Base-by-base conservation (phyloP, 2,113 vertebrate species). In the Mesembrinibis cayennensis region DNA sequence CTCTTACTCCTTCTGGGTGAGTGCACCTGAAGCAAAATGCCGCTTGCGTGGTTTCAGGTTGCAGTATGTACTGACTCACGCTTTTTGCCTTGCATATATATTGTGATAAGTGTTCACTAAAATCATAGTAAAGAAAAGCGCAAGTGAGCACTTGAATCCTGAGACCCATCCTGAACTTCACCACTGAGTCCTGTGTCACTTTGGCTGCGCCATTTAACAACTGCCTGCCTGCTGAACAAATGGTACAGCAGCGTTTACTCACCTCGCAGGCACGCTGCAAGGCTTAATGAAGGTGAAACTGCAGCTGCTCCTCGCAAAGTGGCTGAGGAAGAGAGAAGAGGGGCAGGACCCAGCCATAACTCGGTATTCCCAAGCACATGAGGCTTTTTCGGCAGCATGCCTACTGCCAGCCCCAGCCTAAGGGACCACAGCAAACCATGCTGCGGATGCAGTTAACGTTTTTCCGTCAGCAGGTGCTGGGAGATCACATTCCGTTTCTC, bases 251-350 rank as follows among this genome's bases (percentile, higher is more conserved):
- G 56, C 42, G 8, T 32, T 29, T 36, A 4, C 47, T 36, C 55
- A 49, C 34, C 34, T 78, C 1, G 3, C 62, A 50, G 63, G 36
- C 45, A 61, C 0, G 0, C 34, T 23, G 27, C 2, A 1, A 53
- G 62, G 36, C 34, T 73, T 50, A n/a, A 25, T 3, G 17, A 85
- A 40, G 53, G 36, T 12, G 42, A 66, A 82, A 73, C 23, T 27
- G 23, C 62, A 77, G 49, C 71, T 93, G 82, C 45, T 26, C 13
- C 53, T 36, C 19, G 14, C 47, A 67, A 40, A 73, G 67, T 2
- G 21, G 17, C 6, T 26, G 30, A 49, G 27, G 34, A 47, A 63
- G 25, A 74, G 40, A 84, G 40, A 70, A 83, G 32, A 70, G 30
- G 6, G 11, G 21, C 34, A 87, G 30, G 42, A 91, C 16, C 6